Conservation (phyloP, 2,797 vertebrate species). For the Jordanella pulchra region DNA sequence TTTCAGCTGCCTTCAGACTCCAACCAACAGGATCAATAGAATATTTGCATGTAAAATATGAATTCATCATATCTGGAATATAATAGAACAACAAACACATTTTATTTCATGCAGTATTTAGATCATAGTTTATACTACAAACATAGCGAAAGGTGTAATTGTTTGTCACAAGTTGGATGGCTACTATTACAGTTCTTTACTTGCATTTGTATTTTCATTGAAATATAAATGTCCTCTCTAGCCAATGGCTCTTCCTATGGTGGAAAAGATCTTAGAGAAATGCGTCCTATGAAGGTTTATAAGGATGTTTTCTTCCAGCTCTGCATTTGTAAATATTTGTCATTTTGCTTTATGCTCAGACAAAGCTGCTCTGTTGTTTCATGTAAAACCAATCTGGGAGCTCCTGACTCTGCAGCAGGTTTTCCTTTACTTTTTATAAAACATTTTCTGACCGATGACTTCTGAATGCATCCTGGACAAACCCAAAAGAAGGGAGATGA, state of each 20-base stretch:
- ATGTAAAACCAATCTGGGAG: too few species aligned
- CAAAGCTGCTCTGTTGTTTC: too few species aligned
- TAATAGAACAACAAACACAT: neutral
- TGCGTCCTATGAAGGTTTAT: too few species aligned
- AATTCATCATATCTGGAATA: neutral
- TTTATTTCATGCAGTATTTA: neutral
- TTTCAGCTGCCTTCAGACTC: neutral
- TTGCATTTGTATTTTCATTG: too few species aligned
- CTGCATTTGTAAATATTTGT: too few species aligned
- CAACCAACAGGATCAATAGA: neutral
- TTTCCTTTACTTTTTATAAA: too few species aligned
- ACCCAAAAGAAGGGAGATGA: too few species aligned
- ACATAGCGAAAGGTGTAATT: too few species aligned
- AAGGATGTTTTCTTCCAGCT: neutral
- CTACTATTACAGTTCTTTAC: neutral
- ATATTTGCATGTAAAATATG: neutral
- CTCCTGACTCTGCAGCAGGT: neutral
- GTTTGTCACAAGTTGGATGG: rapidly evolving
- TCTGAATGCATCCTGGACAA: neutral
- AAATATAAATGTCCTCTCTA: too few species aligned
- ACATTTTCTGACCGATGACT: neutral
- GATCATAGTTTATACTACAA: too few species aligned
- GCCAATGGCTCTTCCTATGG: neutral
- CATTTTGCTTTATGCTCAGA: too few species aligned
- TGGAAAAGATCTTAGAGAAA: neutral